A percentile compares a stretch with the other conserved stretches of the same genome.
phyloP scores from a whole-genome alignment of 2,113 vertebrate species.

The Grantiella picta region DNA sequence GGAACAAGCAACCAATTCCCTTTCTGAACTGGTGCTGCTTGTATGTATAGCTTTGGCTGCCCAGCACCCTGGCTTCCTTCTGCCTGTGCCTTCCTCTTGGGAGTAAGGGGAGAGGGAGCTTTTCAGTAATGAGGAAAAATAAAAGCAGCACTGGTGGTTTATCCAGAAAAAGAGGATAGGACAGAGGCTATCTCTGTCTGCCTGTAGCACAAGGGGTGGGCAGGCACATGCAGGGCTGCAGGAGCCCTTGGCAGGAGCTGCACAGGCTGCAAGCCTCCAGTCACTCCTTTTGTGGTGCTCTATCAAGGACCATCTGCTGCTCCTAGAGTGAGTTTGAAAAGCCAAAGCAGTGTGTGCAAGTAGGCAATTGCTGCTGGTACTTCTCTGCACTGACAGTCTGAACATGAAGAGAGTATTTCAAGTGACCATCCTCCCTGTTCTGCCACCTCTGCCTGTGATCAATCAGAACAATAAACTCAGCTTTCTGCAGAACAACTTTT shows the following conservation, averaged over 20 bases:
- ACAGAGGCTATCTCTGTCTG: not conserved
- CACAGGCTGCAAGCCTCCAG: not conserved
- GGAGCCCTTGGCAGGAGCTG: not conserved
- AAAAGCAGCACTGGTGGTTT: rapidly evolving
- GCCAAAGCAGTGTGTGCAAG: not conserved
- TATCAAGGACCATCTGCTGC: not conserved
- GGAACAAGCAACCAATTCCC: not conserved
- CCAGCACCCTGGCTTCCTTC: not conserved
- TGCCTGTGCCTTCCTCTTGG: not conserved
- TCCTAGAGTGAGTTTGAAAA: not conserved
- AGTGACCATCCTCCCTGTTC: not conserved
- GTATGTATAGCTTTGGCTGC: not conserved
- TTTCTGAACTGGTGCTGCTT: not conserved
- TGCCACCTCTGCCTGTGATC: not conserved
- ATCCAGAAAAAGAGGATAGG: not conserved
- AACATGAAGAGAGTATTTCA: not conserved
- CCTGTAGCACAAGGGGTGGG: not conserved
- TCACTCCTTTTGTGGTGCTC: rapidly evolving
- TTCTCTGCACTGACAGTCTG: not conserved
- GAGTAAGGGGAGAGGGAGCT: not conserved
- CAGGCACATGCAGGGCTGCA: rapidly evolving
- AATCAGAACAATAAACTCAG: not conserved
- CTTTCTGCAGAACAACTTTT: not conserved
- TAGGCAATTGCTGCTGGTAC: not conserved
- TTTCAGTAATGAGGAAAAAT: not conserved